phyloP scores from a whole-genome alignment of 1,140 invertebrate genomes.

The Drosophila subpulchrella region DNA sequence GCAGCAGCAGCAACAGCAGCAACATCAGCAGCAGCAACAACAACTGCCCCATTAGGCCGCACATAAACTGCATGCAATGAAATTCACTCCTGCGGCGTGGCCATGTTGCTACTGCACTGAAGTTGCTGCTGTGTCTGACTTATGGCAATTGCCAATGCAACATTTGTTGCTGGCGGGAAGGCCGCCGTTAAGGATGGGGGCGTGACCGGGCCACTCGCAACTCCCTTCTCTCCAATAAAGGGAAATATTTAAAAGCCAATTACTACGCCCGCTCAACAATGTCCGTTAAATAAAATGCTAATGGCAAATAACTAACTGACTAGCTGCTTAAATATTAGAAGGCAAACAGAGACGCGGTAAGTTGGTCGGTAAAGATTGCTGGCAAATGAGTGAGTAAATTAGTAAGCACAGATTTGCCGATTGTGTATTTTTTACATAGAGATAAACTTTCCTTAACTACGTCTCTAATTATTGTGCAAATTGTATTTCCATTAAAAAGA shows the following conservation, averaged over 20 bases:
- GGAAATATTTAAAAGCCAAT: conserved; percentile 14
- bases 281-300: background rate
- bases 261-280: conserved; percentile 2
- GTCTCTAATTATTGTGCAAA: background rate
- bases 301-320: background rate
- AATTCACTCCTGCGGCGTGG: conserved; percentile 75
- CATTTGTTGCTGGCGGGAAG: conserved; percentile 66
- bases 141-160: conserved; percentile 83
- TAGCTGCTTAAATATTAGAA: background rate
- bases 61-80: conserved; percentile 79
- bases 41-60: conserved; percentile 76
- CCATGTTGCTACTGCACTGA: conserved; percentile 74
- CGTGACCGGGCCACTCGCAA: conserved; percentile 18
- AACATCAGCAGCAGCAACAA: conserved; percentile 37
- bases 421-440: background rate
- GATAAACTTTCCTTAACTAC: background rate
- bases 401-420: background rate
- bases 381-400: background rate
- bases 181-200: conserved; percentile 37
- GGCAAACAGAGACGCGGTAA: background rate
- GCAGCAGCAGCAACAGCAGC: conserved; percentile 26
- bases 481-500: background rate
- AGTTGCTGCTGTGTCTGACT: conserved; percentile 65
- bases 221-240: background rate
- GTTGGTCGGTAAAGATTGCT: background rate